Evolutionary conservation across 2,797 vertebrate genomes (phyloP), one percentile per base, ranked within the genome.

Genomic region (Delichon dasypus): DNA sequence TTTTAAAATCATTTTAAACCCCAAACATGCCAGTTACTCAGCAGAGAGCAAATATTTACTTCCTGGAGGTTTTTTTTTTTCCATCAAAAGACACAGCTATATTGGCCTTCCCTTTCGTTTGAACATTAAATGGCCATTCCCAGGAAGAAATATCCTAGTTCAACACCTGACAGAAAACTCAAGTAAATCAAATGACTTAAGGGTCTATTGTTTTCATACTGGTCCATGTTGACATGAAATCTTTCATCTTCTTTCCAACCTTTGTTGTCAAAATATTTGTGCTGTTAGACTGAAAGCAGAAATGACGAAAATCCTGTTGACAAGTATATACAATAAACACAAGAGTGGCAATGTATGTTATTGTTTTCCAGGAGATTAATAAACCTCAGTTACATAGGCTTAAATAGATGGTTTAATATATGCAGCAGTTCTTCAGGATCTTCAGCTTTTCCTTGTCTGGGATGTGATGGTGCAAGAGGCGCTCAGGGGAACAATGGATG

Each of bases 1-100:
- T 42, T 44, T 85, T 54, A 5, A 80, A 71, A 83, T 57, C 32
- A n/a, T 62, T 81, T 64, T 71, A 50, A 71, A 42, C 76, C 92
- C 72, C 53, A 71, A 26, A 85, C 13, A 12, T 72, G 65, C 47
- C 68, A 80, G 14, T 77, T 88, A 60, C 26, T 94, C 68, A 86
- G 23, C 44, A 90, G 44, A 85, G 40, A 77, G 82, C 47, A 93
- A 92, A 84, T 83, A 84, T 34, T 85, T 80, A 62, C 70, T 92
- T 89, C 72, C 75, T 81, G 58, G 45, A 81, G 50, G 11, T 2
- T 14, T 15, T 72, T 91, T 73, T 85, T 60, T 51, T 44, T 7
- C 36, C 38, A 32, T 73, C 22, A 38, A 81, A 45, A 48, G 40
- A 53, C 48, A 51, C 9, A 66, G 36, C 45, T 85, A 10, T 65